Evolutionary conservation across 1,140 invertebrate species (phyloP), one percentile per base, ranked within the genome.

Genomic region (Glossosoma conforme): DNA sequence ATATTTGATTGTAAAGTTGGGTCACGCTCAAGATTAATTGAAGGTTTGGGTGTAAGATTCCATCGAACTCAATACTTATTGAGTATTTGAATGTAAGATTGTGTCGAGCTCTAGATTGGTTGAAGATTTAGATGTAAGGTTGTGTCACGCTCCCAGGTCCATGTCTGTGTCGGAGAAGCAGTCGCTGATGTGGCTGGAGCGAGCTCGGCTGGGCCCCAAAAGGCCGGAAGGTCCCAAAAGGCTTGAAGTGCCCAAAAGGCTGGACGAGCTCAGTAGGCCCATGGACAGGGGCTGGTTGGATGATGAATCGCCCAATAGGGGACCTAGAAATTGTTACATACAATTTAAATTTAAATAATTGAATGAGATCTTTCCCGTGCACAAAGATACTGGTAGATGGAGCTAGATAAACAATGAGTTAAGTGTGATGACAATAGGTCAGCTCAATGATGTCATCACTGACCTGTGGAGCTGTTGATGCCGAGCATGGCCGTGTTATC

Each of bases 141-240:
- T n/a, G n/a, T n/a, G n/a, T n/a, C n/a, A n/a, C n/a, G n/a, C n/a
- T n/a, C n/a, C n/a, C n/a, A n/a, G n/a, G n/a, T 58, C 56, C 52
- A 58, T 58, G 14, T 58, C 51, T 24, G 46, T 48, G 21, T 58
- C 56, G 11, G 56, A 54, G 41, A 58, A 58, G 45, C 56, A 58
- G 46, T 58, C 56, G 32, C 21, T 40, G 18, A 54, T 52, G 43
- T 52, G 56, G 3, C 18, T 36, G 15, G 28, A 30, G 25, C 56
- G 33, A 2, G 48, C 36, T 13, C 44, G 25, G 30, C 52, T 37
- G 1, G 36, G 44, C 14, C 44, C 52, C 38, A 51, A 21, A 10
- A 58, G 47, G 11, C 51, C 45, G 8, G 56, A 58, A 25, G 55
- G 46, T 1, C 50, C 49, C 24, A 58, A 41, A n/a, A 54, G 33